Conservation (phyloP, 2,888 invertebrate species). For the Platycheirus rosarum region DNA sequence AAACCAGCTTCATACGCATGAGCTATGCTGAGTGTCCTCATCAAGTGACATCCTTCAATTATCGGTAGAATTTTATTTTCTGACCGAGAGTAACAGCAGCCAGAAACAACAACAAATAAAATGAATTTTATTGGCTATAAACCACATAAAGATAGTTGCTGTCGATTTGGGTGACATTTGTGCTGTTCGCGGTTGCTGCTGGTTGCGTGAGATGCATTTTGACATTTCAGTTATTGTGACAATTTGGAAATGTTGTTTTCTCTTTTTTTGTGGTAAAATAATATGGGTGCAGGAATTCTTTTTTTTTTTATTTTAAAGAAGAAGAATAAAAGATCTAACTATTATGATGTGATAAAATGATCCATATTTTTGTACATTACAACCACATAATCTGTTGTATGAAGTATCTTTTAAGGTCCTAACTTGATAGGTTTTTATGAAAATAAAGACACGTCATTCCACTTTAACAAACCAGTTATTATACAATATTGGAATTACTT, state of each 20-base stretch:
- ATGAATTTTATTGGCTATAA: slow-evolving; percentile 57
- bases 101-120: slow-evolving; percentile 20
- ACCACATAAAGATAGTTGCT: slow-evolving; percentile 72
- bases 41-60: slow-evolving; percentile 70
- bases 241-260: slow-evolving; percentile 50
- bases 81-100: not conserved
- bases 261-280: slow-evolving; percentile 18
- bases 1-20: slow-evolving; percentile 59
- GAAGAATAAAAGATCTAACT: no score
- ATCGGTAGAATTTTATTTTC: slow-evolving; percentile 56
- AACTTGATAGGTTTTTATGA: no score
- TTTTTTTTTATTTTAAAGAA: no score
- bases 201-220: slow-evolving; percentile 72
- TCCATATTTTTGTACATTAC: no score
- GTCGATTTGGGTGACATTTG: slow-evolving; percentile 70
- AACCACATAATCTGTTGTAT: no score
- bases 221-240: slow-evolving; percentile 71
- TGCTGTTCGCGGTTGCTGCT: slow-evolving; percentile 71
- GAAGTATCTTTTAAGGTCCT: no score
- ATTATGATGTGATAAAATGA: no score
- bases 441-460: no score
- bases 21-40: slow-evolving; percentile 42
- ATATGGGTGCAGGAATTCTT: slow-evolving; percentile 26
- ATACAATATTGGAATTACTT: no score
- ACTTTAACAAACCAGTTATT: no score